These are phyloP conservation scores for Heteromyza rotundicornis DNA, from an alignment of 2,888 invertebrate genomes.

Conservation along the genomic window DNA sequence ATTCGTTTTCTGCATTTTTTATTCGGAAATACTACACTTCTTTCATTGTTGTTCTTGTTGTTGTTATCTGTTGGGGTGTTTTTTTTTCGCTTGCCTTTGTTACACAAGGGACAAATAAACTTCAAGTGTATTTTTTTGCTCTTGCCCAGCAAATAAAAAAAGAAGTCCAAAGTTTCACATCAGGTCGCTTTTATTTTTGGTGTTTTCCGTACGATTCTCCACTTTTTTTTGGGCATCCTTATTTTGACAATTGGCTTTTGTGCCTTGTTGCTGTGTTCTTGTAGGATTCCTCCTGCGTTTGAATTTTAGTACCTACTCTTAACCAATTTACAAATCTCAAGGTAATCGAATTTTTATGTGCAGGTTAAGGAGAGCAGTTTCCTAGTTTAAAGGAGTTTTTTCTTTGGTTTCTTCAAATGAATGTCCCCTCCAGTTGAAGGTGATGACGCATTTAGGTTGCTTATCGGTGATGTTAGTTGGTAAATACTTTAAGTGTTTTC, in stretches of 20 bases:
- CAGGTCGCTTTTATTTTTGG: constrained; percentile 3
- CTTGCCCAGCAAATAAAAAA: not conserved
- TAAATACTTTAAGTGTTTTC: not conserved
- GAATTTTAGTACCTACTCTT: not conserved
- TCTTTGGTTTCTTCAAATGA: no score
- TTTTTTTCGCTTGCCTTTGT: constrained; percentile 6
- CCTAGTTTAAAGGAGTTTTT: not conserved
- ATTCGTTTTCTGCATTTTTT: no score
- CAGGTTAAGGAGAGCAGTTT: not conserved
- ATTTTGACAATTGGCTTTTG: constrained; percentile 2
- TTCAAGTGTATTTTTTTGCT: not conserved
- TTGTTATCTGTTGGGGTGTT: not conserved
- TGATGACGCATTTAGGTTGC: not conserved
- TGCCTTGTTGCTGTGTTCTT: not conserved
- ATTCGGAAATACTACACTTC: no score
- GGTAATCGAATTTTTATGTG: constrained; percentile 26
- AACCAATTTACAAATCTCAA: constrained; percentile 24
- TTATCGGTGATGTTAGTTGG: not conserved
- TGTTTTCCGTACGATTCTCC: not conserved
- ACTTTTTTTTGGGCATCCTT: not conserved
- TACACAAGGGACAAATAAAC: not conserved
- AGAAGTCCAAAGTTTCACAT: not conserved
- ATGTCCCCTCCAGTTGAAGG: no score
- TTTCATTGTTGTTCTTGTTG: not conserved
- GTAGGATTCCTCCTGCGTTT: not conserved